A percentile compares a stretch with the other conserved stretches of the same genome.
phyloP scores from a whole-genome alignment of 2,797 vertebrate species.

The Picus viridis region DNA sequence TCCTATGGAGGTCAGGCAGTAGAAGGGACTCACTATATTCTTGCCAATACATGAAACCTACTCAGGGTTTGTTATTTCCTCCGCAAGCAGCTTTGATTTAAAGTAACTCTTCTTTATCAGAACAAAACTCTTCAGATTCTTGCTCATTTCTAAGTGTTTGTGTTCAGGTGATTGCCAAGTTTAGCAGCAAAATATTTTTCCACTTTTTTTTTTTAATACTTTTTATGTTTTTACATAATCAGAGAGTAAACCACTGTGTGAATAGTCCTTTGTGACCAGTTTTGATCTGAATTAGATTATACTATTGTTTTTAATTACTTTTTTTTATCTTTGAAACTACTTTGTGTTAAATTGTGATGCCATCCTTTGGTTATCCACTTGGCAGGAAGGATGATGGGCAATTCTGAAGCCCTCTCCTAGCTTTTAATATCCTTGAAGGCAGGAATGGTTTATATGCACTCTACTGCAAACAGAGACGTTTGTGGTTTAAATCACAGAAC shows the following conservation, averaged over 20 bases:
- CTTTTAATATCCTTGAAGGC: not conserved
- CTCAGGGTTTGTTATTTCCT: conserved; percentile 29
- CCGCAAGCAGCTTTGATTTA: not conserved
- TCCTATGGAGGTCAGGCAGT: not conserved
- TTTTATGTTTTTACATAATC: not conserved
- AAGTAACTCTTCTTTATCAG: not conserved
- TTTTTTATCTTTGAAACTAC: not conserved
- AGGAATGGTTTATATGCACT: not conserved
- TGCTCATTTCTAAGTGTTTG: not conserved
- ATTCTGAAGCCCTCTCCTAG: not conserved
- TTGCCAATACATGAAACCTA: not conserved
- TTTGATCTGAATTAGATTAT: not conserved
- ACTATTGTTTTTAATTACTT: no score
- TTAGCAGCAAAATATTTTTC: not conserved
- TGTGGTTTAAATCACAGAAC: not conserved
- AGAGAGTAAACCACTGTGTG: not conserved
- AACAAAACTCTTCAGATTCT: not conserved
- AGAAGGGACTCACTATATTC: not conserved
- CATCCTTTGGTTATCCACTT: not conserved
- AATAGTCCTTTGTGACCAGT: not conserved
- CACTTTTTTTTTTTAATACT: not conserved
- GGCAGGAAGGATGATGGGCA: not conserved
- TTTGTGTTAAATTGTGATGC: not conserved
- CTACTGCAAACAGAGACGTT: not conserved
- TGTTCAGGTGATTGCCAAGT: not conserved